Evolutionary conservation across 2,888 invertebrate genomes (phyloP), one percentile per base, ranked within the genome.

Genomic region (Apotomis betuletana): DNA sequence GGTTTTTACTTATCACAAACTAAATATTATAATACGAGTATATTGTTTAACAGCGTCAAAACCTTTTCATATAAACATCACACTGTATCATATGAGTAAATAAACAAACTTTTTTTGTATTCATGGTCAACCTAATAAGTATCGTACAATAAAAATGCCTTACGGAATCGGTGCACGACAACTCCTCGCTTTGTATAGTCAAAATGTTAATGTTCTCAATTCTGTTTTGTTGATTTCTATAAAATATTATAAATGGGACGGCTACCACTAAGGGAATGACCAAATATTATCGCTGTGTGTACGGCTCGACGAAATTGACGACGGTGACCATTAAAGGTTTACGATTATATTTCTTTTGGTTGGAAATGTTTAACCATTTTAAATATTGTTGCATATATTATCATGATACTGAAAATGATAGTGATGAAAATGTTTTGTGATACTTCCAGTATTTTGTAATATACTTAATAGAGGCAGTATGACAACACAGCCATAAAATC

Each of bases 151-250:
- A 87, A 91, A 90, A 84, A 86, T 78, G 80, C 81, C 80, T 81
- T 83, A 85, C 80, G 81, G 80, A 91, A 88, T 84, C 91, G 87
- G 88, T 84, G 84, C 92, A 88, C 74, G 57, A 27, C 60, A 67
- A 71, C 46, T 67, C 63, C 76, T 77, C 78, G 83, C 83, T 85
- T 88, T 89, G 88, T 91, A 86, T 85, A 79, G 80, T 81, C 81
- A 77, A 68, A 72, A 88, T 83, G 86, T 90, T 91, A 91, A 92
- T 91, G 91, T 91, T 88, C 86, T 84, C 89, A 81, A 85, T 84
- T 90, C 85, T 88, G 90, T 92, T 90, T 92, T 91, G 93, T 92
- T 93, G 93, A 92, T 92, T 93, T 92, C 93, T 92, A 90, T 92
- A 91, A 93, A 92, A 91, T 92, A 90, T 92, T 92, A 92, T 92